Percentiles rank a stretch among this genome's conserved stretches.
Conservation (phyloP, 1,140 invertebrate genomes). For the Armadillidium nasatum region DNA sequence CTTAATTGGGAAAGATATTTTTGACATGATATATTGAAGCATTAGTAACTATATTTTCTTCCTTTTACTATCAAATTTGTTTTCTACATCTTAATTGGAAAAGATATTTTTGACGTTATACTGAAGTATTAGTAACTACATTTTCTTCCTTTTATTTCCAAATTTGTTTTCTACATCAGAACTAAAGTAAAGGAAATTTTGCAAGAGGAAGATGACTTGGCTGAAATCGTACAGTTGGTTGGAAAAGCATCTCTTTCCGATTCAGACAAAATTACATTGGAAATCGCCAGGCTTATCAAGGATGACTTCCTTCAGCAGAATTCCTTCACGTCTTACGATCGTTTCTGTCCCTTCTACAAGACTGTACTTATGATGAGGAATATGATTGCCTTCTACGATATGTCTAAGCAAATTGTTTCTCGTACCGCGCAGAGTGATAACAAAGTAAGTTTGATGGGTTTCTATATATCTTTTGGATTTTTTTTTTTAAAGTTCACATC, state of each 20-base stretch:
- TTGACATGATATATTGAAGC: no score
- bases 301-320: conserved; percentile 99
- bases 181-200: conserved; percentile 94
- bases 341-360: conserved; percentile 99
- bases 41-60: no score
- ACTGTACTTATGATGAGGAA: conserved; percentile 97
- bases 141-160: background rate
- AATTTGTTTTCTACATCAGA: conserved; percentile 53
- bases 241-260: conserved; percentile 98
- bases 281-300: conserved; percentile 96
- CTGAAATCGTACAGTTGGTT: conserved; percentile 99
- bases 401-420: conserved; percentile 95
- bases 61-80: no score
- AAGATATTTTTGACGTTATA: no score
- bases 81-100: no score
- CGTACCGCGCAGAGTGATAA: conserved; percentile 97
- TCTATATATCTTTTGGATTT: no score
- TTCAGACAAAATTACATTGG: conserved; percentile 97
- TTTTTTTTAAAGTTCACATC: no score
- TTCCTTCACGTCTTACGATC: conserved; percentile 91
- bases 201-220: conserved; percentile 98
- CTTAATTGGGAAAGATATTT: no score
- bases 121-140: no score
- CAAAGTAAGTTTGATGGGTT: conserved; percentile 51
- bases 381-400: conserved; percentile 97